Percentiles rank a stretch among this genome's conserved stretches.
These are phyloP conservation scores for Verasper variegatus DNA, from an alignment of 2,113 vertebrate genomes.

Conservation along the genomic window DNA sequence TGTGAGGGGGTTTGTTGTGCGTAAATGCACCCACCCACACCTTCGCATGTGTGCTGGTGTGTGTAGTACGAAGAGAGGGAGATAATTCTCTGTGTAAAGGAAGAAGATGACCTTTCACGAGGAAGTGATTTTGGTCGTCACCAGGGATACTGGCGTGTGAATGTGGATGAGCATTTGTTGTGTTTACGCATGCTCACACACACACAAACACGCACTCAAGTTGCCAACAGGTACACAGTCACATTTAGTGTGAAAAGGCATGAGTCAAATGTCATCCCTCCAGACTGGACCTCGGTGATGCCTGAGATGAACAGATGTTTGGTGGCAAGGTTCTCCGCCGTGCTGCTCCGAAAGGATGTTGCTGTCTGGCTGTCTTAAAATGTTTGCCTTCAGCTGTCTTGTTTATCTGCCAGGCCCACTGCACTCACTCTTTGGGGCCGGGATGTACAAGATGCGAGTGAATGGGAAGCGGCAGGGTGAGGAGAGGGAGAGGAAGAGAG, in stretches of 20 bases:
- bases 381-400: conserved; percentile 62
- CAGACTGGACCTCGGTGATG: conserved; percentile 34
- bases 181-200: conserved; percentile 42
- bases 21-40: conserved; percentile 1
- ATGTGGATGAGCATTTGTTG: conserved; percentile 64
- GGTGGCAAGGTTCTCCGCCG: too few species aligned
- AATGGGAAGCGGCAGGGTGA: conserved; percentile 58
- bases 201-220: not conserved
- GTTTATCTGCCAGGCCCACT: conserved; percentile 49
- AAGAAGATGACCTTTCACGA: conserved; percentile 75
- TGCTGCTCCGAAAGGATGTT: conserved; percentile 30
- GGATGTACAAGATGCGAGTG: conserved; percentile 27
- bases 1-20: conserved; percentile 1
- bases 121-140: conserved; percentile 75
- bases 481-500: not conserved
- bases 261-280: conserved; percentile 34
- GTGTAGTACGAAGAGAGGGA: not conserved
- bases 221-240: conserved; percentile 41
- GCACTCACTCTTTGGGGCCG: conserved; percentile 38
- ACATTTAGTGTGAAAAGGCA: conserved; percentile 25
- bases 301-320: conserved; percentile 59
- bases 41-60: not conserved
- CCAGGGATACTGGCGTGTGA: conserved; percentile 60
- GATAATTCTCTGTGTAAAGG: conserved; percentile 59
- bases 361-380: conserved; percentile 61